These are phyloP conservation scores for Scaptomyza caliginosa DNA, from an alignment of 2,888 invertebrate genomes.

Conservation along the genomic window DNA sequence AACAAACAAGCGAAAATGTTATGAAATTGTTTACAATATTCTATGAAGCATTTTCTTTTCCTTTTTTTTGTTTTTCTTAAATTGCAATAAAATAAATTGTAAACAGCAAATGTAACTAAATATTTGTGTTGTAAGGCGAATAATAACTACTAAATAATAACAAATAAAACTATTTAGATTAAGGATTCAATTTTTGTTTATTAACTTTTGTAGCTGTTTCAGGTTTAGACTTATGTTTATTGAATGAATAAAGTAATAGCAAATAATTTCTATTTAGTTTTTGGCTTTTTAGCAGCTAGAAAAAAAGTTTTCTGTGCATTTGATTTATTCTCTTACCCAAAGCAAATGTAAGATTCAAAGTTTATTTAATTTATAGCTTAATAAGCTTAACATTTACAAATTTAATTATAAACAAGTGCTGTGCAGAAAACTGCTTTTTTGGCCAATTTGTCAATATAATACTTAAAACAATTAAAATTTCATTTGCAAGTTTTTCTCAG, in stretches of 20 bases:
- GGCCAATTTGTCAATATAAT: slow-evolving; percentile 62
- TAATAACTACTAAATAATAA: not conserved
- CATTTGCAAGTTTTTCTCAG: slow-evolving; percentile 60
- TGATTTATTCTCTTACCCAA: no score
- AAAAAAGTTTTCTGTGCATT: no score
- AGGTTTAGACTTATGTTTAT: no score
- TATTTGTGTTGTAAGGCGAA: not conserved
- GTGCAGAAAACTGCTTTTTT: slow-evolving; percentile 7
- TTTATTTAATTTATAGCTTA: not conserved
- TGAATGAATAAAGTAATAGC: no score
- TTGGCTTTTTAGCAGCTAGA: no score
- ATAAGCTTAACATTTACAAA: slow-evolving; percentile 14
- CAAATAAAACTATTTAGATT: no score
- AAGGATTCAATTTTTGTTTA: no score
- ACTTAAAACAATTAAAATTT: slow-evolving; percentile 69
- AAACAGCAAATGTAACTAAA: slow-evolving; percentile 8
- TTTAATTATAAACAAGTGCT: slow-evolving; percentile 14
- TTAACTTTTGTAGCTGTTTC: no score
- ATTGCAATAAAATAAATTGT: slow-evolving; percentile 26
- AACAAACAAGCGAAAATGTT: slow-evolving; percentile 31
- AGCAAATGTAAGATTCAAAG: not conserved
- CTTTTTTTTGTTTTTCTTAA: slow-evolving; percentile 24
- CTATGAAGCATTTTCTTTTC: slow-evolving; percentile 16
- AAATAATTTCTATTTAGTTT: no score
- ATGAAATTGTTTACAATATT: slow-evolving; percentile 32